These are phyloP conservation scores for Drosophila sechellia DNA, from an alignment of 1,140 invertebrate species.

Conservation along the genomic window DNA sequence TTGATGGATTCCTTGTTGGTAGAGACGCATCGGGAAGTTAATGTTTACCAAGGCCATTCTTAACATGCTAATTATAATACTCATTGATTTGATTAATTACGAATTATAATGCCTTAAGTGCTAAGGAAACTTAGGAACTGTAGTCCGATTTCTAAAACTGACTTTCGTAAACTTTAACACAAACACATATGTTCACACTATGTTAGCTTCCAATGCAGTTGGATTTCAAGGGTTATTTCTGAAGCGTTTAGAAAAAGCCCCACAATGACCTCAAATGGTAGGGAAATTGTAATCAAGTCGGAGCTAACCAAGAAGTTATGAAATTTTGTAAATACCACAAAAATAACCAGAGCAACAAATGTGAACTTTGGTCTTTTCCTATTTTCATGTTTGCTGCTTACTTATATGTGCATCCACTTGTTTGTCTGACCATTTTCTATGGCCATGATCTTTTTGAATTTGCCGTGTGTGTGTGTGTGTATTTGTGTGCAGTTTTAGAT, in stretches of 20 bases:
- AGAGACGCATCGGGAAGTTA: not conserved
- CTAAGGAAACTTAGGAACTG: too few species aligned
- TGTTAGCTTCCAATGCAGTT: not conserved
- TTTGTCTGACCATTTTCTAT: conserved; percentile 1
- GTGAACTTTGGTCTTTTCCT: conserved; percentile 18
- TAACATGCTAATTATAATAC: not conserved
- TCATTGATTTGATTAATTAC: too few species aligned
- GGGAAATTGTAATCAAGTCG: conserved; percentile 19
- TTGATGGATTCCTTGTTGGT: conserved; percentile 13
- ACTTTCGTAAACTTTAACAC: too few species aligned
- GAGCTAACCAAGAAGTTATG: conserved; percentile 7
- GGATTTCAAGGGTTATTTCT: not conserved
- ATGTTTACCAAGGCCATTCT: not conserved
- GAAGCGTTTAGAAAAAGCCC: not conserved
- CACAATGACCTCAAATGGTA: conserved; percentile 7
- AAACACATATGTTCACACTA: not conserved
- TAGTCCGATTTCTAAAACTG: too few species aligned
- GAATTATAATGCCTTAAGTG: too few species aligned
- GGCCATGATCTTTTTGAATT: conserved; percentile 37
- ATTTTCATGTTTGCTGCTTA: not conserved
- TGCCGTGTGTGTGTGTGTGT: not conserved
- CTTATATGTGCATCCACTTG: not conserved
- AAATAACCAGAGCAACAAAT: conserved; percentile 11
- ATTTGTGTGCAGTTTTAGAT: conserved; percentile 7
- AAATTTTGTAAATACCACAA: conserved; percentile 28